Base-by-base conservation (phyloP, 1,140 invertebrate species). In the Monomorium pharaonis region DNA sequence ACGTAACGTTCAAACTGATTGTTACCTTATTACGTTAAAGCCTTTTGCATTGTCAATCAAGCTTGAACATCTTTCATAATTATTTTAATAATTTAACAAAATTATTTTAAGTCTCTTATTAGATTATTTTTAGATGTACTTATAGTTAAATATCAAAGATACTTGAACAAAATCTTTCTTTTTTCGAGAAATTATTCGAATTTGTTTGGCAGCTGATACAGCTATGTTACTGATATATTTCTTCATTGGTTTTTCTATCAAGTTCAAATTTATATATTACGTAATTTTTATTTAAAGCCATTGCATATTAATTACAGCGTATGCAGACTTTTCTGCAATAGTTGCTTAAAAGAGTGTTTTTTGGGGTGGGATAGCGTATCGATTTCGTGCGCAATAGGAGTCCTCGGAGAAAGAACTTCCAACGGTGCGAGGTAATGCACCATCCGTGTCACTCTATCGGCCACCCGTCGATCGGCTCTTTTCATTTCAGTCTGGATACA, bases 381-480 rank as follows among this genome's bases (percentile, higher is more conserved):
- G 56, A 81, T 85, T 89, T 86, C 56, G 56, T 60, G 44, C 37
- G 56, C 37, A 24, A 65, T 80, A 58, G 77, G 81, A 54, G 74
- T 85, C 21, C 24, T 56, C 12, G 16, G 54, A 87, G 27, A 88
- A 81, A 75, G 62, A 67, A 88, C 69, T 77, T 86, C 70, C 75
- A 37, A 65, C 30, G 37, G 72, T 72, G 75, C 60, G 51, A 63
- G 60, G 89, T 92, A 92, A 92, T 90, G 91, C 89, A 91, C 87
- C 87, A 81, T 67, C 54, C 87, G 85, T 90, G 90, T 92, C 62
- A 90, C 58, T 62, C 84, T 67, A 84, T 91, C 84, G 87, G 51
- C 87, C 89, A 86, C 87, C 89, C 56, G 81, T 67, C 76, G 89
- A 91, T 91, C 70, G 80, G 76, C 83, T 75, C 77, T 85, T 88